A percentile compares a stretch with the other conserved stretches of the same genome.
phyloP scores from a whole-genome alignment of 2,888 invertebrate genomes.

The Neoitamus cyanurus region DNA sequence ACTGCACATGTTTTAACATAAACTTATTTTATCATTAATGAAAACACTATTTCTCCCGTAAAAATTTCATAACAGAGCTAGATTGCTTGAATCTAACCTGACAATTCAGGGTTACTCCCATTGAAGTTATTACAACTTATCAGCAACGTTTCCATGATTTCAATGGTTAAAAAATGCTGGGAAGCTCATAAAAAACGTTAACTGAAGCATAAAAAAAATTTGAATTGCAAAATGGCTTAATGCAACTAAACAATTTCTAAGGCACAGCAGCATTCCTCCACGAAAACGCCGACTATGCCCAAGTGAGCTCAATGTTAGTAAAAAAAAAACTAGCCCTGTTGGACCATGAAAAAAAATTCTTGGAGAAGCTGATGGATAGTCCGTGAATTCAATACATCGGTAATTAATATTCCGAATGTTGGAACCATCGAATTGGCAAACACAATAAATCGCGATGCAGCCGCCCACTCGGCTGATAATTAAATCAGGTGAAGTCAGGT shows the following conservation, averaged over 20 bases:
- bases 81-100: background rate
- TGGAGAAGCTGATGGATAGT: background rate
- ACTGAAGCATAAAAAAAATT: background rate
- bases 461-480: slow-evolving; percentile 7
- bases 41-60: background rate
- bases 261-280: background rate
- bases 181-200: background rate
- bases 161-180: background rate
- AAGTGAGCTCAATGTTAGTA: background rate
- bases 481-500: background rate
- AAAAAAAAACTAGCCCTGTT: background rate
- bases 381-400: background rate
- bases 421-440: slow-evolving; percentile 8
- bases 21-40: background rate
- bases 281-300: background rate
- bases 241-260: background rate
- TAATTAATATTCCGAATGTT: background rate
- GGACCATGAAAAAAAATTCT: background rate
- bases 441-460: background rate
- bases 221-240: background rate
- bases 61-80: background rate
- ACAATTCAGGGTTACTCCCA: background rate
- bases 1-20: background rate
- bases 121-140: background rate
- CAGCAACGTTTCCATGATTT: background rate